A percentile compares a stretch with the other conserved stretches of the same genome.
phyloP scores from a whole-genome alignment of 1,140 invertebrate genomes.

The Brachionus sp. region DNA sequence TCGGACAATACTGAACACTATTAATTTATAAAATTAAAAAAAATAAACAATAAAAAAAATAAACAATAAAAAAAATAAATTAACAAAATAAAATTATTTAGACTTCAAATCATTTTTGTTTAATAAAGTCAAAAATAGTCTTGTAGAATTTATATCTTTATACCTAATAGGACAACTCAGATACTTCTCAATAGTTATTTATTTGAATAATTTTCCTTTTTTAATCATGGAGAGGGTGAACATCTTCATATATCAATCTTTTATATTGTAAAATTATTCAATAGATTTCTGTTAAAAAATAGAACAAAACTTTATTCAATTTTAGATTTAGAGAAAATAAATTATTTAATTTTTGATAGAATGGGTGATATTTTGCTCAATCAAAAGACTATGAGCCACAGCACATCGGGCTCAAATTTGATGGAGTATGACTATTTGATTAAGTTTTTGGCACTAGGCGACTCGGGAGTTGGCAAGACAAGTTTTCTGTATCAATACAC shows the following conservation, averaged over 20 bases:
- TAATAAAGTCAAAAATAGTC: too few species aligned
- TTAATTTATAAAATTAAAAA: too few species aligned
- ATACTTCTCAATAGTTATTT: neutral
- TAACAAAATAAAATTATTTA: too few species aligned
- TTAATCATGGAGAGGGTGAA: neutral
- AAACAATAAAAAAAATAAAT: too few species aligned
- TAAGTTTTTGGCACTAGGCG: constrained; percentile 77
- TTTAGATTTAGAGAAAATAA: neutral
- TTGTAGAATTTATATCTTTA: too few species aligned
- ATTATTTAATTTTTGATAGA: neutral
- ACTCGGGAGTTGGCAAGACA: constrained; percentile 60
- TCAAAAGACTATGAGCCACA: constrained; percentile 4
- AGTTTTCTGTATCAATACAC: constrained; percentile 79
- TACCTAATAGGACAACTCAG: neutral
- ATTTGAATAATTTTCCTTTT: neutral
- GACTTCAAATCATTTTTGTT: too few species aligned
- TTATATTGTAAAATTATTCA: neutral
- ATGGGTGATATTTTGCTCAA: constrained; percentile 40
- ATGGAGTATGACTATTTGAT: constrained; percentile 90
- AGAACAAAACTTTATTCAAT: neutral
- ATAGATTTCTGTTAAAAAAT: neutral
- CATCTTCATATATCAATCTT: neutral
- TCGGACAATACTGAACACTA: too few species aligned
- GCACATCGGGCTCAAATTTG: constrained; percentile 1
- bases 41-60: too few species aligned